Evolutionary conservation across 2,888 invertebrate genomes (phyloP).

Genomic region (Alviniconcha strummeri): DNA sequence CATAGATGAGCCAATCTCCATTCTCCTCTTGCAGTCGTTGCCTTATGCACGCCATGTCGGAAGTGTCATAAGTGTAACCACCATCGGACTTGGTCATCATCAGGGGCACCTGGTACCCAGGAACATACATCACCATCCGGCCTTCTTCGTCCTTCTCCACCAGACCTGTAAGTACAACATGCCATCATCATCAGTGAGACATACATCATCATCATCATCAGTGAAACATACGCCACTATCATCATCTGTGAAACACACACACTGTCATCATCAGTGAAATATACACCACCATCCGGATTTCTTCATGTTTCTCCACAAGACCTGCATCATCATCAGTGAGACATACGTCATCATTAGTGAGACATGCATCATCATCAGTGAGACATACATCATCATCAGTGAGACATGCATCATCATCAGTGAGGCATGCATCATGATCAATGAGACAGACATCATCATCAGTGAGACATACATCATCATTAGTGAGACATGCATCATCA

Average conservation of each 20-base stretch:
- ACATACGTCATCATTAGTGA: too few species aligned
- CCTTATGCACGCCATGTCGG: constrained; percentile 94
- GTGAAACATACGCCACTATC: too few species aligned
- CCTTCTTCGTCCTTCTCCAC: constrained; percentile 78
- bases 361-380: too few species aligned
- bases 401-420: constrained; percentile 77
- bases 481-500: constrained; percentile 75
- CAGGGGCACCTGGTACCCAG: constrained; percentile 81
- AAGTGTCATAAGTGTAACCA: constrained; percentile 97
- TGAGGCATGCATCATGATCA: too few species aligned
- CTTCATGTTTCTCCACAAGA: constrained; percentile 76
- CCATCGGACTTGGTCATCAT: constrained; percentile 98
- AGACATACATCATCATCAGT: too few species aligned
- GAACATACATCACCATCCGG: constrained; percentile 77
- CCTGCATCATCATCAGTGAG: too few species aligned
- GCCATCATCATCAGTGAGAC: too few species aligned
- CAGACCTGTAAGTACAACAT: constrained; percentile 22
- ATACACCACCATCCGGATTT: constrained; percentile 79
- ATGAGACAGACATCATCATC: too few species aligned
- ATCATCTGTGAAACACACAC: too few species aligned
- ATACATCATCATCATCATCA: too few species aligned
- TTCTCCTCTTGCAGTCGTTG: constrained; percentile 82
- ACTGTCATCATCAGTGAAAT: constrained; percentile 49
- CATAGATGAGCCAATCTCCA: constrained; percentile 92
- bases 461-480: too few species aligned